Evolutionary conservation across 2,113 vertebrate species (phyloP).

Genomic region (Vombatus ursinus): DNA sequence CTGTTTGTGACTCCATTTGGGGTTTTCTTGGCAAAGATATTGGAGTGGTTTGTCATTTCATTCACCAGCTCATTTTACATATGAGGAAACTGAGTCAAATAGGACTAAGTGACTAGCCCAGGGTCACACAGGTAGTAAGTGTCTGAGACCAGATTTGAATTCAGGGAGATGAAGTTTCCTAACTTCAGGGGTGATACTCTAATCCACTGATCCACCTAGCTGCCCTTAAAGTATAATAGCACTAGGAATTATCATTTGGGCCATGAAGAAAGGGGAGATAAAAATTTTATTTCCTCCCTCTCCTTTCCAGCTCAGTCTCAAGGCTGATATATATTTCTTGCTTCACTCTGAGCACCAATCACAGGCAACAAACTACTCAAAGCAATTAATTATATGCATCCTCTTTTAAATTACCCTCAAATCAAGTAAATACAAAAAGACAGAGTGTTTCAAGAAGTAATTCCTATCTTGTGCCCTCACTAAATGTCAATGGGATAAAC

Average conservation of each 20-base stretch:
- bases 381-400: slow-evolving; percentile 49
- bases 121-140: neutral
- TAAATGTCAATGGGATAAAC: neutral
- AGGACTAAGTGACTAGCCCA: neutral
- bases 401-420: slow-evolving; percentile 46
- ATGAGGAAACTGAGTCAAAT: neutral
- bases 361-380: slow-evolving; percentile 32
- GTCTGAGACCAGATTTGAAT: neutral
- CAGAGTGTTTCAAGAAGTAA: slow-evolving; percentile 60
- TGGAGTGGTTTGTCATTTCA: neutral
- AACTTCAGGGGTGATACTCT: neutral
- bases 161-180: neutral
- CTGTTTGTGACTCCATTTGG: no score
- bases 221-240: neutral
- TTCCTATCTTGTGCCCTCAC: neutral
- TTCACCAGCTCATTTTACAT: neutral
- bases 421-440: slow-evolving; percentile 30
- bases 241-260: neutral
- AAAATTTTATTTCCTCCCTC: neutral
- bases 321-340: neutral
- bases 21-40: neutral
- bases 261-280: neutral
- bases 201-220: neutral
- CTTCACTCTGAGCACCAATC: slow-evolving; percentile 35
- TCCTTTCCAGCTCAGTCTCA: neutral